Conservation (phyloP, 2,888 invertebrate species). For the Idaea straminata region DNA sequence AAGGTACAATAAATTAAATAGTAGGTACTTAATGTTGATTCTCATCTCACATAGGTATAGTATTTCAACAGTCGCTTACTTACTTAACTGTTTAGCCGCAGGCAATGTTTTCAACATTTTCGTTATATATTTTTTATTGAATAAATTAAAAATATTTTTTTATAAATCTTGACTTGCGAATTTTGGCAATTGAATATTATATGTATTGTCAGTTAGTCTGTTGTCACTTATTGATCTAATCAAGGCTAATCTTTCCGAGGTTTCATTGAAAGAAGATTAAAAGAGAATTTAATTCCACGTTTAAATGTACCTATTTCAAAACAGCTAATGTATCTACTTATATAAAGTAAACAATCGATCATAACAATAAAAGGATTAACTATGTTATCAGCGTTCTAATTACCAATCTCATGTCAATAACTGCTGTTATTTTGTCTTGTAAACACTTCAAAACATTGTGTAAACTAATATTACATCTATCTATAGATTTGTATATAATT, state of each 20-base stretch:
- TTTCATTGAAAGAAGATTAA: not conserved
- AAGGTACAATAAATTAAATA: too few species aligned
- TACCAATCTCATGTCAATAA: constrained; percentile 8
- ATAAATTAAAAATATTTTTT: constrained; percentile 3
- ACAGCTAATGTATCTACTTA: not conserved
- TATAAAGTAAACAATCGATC: not conserved
- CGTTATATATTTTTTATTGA: constrained; percentile 6
- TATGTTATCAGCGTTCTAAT: constrained; percentile 7
- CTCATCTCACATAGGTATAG: not conserved
- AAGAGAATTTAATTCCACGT: constrained; percentile 5
- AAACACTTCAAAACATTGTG: not conserved
- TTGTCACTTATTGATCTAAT: not conserved
- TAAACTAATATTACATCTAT: not conserved
- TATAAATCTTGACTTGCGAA: constrained; percentile 1
- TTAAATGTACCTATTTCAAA: too few species aligned
- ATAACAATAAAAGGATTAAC: not conserved
- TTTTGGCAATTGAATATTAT: not conserved
- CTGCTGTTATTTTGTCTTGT: constrained; percentile 13
- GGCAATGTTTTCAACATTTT: constrained; percentile 2
- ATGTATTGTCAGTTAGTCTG: not conserved
- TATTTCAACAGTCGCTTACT: not conserved
- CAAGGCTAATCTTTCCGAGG: not conserved
- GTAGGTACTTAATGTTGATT: too few species aligned
- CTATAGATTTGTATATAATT: too few species aligned
- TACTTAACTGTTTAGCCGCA: not conserved